These are phyloP conservation scores for Tenebrosternarchus preto DNA, from an alignment of 2,113 vertebrate genomes.

Conservation along the genomic window DNA sequence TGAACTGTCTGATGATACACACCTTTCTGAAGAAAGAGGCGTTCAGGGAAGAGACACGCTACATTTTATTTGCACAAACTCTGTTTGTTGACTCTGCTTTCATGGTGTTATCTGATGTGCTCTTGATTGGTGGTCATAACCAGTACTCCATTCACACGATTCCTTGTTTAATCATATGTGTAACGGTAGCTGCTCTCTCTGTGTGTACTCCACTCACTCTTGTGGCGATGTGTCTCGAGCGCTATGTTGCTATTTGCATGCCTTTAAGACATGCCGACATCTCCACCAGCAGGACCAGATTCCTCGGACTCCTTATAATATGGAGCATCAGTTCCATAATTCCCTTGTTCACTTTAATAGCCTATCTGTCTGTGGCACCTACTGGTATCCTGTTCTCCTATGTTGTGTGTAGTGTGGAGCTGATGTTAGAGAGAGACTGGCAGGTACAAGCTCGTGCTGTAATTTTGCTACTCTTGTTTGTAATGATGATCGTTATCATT, in stretches of 20 bases:
- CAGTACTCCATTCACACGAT: slow-evolving; percentile 13
- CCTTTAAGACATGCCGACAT: slow-evolving; percentile 49
- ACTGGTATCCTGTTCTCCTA: background rate
- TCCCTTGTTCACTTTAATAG: background rate
- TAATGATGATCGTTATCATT: slow-evolving; percentile 41
- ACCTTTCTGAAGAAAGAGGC: slow-evolving; percentile 49
- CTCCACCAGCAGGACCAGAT: slow-evolving; percentile 38
- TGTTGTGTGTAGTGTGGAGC: slow-evolving; percentile 33
- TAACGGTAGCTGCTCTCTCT: background rate
- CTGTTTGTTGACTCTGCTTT: slow-evolving; percentile 48
- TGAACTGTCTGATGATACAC: slow-evolving; percentile 50
- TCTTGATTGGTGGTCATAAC: background rate
- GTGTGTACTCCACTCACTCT: slow-evolving; percentile 44
- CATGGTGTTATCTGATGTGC: slow-evolving; percentile 33
- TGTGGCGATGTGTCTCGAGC: slow-evolving; percentile 53
- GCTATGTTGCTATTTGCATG: slow-evolving; percentile 54
- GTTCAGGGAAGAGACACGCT: slow-evolving; percentile 39
- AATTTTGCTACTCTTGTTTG: slow-evolving; percentile 19
- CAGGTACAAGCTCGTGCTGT: slow-evolving; percentile 24
- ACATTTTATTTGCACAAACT: slow-evolving; percentile 56
- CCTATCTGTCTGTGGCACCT: background rate
- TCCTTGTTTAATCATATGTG: slow-evolving; percentile 41
- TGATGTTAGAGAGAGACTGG: slow-evolving; percentile 35
- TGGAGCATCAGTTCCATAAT: slow-evolving; percentile 32
- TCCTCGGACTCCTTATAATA: slow-evolving; percentile 26